Evolutionary conservation across 1,140 invertebrate genomes (phyloP), one percentile per base, ranked within the genome.

Genomic region (Neodiprion lecontei): DNA sequence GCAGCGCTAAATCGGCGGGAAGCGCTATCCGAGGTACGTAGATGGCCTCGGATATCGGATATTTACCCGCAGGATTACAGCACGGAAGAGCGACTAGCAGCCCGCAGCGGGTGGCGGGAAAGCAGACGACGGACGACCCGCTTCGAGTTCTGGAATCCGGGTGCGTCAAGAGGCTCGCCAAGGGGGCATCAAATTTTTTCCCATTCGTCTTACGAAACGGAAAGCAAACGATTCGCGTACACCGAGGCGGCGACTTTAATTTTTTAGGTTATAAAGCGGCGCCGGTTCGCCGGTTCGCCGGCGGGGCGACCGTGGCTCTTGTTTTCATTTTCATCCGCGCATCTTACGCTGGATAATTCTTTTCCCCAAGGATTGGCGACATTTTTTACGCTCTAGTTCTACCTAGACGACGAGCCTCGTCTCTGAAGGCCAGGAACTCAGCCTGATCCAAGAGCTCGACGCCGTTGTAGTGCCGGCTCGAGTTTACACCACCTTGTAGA

Each of bases 131-230:
- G 76, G 77, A 80, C 81, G 84, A 83, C 84, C 87, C 86, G 78
- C 86, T 75, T 82, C 74, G 81, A 75, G 82, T 88, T 75, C 85
- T 89, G 84, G 78, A 81, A 74, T 75, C 88, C 88, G 86, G 85
- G 84, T 87, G 86, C 81, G 78, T 85, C 86, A 88, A 88, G 88
- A 89, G 88, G 83, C 81, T 81, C 78, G 86, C 87, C 87, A 89
- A 89, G 88, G 86, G 87, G 86, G 87, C 86, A 88, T 81, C 82
- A 78, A 79, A 83, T 89, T 88, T 88, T 88, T 88, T 88, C 80
- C 75, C 40, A 9, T 61, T 5, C 69, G 65, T 47, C 61, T 65
- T 72, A 61, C 53, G n/a, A 61, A 61, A 61, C 28, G 28, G 28
- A 40, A 40, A 40, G 28, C 28, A 40, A 40, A 4, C 28, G 28